These are phyloP conservation scores for Zosterops pallidus DNA, from an alignment of 2,113 vertebrate genomes.

Conservation along the genomic window DNA sequence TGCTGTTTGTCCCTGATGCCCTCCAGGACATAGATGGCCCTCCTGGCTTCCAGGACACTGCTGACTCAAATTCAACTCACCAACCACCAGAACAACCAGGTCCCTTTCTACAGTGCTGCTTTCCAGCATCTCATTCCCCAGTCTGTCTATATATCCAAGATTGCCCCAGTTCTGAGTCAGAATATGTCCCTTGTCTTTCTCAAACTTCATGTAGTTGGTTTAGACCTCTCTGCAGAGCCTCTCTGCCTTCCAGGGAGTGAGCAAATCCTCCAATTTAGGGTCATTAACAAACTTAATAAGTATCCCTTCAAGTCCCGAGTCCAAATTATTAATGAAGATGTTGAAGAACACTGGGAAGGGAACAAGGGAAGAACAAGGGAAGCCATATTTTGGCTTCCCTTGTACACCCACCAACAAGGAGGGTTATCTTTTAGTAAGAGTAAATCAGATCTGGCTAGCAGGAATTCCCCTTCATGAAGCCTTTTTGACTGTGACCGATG, in stretches of 20 bases:
- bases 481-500: fast-evolving
- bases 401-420: fast-evolving
- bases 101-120: fast-evolving
- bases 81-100: fast-evolving
- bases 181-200: not conserved
- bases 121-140: not conserved
- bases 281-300: no score
- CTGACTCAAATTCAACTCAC: fast-evolving
- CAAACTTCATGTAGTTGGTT: no score
- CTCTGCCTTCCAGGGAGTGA: not conserved
- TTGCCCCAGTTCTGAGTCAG: not conserved
- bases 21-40: fast-evolving
- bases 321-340: not conserved
- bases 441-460: not conserved
- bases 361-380: no score
- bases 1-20: fast-evolving
- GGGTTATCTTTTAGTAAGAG: not conserved
- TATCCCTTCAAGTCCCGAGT: not conserved
- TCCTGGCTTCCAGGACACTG: not conserved
- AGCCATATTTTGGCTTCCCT: not conserved
- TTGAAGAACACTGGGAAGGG: not conserved
- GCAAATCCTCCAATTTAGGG: not conserved
- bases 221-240: not conserved
- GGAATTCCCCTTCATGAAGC: not conserved
- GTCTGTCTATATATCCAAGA: not conserved